These are phyloP conservation scores for Apteryx owenii DNA, from an alignment of 2,113 vertebrate genomes.

Conservation along the genomic window DNA sequence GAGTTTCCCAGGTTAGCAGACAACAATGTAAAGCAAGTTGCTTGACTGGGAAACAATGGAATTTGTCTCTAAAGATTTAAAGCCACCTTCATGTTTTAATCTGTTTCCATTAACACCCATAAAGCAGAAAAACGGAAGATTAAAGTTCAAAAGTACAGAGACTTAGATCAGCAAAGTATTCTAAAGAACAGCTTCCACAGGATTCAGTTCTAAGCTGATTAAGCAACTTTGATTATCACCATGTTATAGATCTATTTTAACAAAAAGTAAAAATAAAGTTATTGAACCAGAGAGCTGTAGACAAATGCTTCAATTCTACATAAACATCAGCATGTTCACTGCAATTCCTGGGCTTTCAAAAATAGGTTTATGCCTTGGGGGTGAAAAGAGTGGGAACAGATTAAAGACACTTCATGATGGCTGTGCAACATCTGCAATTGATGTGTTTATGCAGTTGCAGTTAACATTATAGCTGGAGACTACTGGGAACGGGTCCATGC, in stretches of 20 bases:
- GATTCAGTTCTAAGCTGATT: constrained; percentile 28
- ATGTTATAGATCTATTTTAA: neutral
- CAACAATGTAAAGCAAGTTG: neutral
- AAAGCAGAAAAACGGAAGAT: constrained; percentile 43
- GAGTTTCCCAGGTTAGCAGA: neutral
- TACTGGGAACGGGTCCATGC: neutral
- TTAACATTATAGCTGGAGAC: constrained; percentile 44
- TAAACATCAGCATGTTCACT: neutral
- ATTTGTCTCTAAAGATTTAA: constrained; percentile 7
- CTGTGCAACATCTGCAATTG: constrained; percentile 34
- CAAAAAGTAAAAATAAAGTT: neutral
- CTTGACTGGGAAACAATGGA: neutral
- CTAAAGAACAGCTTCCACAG: constrained; percentile 2
- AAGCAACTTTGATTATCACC: constrained; percentile 45
- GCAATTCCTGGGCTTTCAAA: neutral
- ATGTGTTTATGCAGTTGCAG: constrained; percentile 47
- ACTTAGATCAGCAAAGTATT: constrained; percentile 37
- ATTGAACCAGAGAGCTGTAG: neutral
- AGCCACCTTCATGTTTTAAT: constrained; percentile 40
- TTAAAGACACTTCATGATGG: constrained; percentile 21
- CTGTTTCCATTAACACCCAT: constrained; percentile 49
- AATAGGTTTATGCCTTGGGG: neutral
- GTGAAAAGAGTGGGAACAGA: constrained; percentile 27
- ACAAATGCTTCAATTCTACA: neutral
- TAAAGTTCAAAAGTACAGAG: constrained; percentile 58